Base-by-base conservation (phyloP, 2,797 vertebrate genomes). In the Streptopelia turtur region DNA sequence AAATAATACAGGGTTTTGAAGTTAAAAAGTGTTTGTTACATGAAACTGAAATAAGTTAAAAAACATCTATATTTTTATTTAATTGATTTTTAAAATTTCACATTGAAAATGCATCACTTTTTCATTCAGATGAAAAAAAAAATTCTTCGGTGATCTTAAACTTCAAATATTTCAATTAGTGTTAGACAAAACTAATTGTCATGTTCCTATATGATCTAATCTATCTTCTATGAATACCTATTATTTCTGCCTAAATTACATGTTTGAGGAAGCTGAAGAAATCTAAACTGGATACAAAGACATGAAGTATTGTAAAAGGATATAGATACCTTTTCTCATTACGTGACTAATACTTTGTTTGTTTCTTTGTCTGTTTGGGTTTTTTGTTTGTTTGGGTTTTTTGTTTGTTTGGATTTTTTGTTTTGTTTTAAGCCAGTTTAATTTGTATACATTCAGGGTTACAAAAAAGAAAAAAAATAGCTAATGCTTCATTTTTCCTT, bases 81-180 rank as follows among this genome's bases (percentile, higher is more conserved):
- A 70, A 13, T 12, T 21, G 1, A 0, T 3, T 28, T 14, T 87
- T 41, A 2, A 2, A 39, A 60, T 13, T 35, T 80, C 5, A 11
- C 6, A 4, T 47, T 31, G 6, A 24, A 84, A 56, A 64, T 37
- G 3, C 0, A 41, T 15, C 0, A 31, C 3, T 77, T 68, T 23
- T 35, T 31, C 13, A 74, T 15, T 1, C 16, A 83, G 16, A 35
- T 47, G 1, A 41, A 75, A 81, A 13, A 56, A 74, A 28, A 74
- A 50, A 13, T 1, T 53, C 9, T 74, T 49, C 18, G 31, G 6
- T 50, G 5, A 39, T 16, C 11, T 30, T 37, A 64, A 76, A 47
- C 68, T 68, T 4, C 17, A 71, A 47, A 18, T n/a, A 56, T 59
- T 75, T 71, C 12, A 66, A 4, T 6, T 4, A 4, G 3, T 8